Conservation (phyloP, 2,888 invertebrate species). For the Drosophila borealis region DNA sequence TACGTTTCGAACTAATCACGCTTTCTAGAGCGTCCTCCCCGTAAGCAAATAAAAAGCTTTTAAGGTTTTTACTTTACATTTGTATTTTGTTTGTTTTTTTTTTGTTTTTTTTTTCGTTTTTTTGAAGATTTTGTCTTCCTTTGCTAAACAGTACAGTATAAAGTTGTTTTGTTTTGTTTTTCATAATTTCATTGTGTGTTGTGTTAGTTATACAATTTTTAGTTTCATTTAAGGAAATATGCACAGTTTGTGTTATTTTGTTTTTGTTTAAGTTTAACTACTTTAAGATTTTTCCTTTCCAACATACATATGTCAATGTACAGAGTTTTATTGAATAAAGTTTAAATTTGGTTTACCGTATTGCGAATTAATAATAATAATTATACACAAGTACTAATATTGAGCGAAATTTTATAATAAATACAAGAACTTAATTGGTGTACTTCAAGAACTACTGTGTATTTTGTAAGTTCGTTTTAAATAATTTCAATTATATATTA, state of each 20-base stretch:
- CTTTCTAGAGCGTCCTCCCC: conserved; percentile 30
- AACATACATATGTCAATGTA: conserved; percentile 38
- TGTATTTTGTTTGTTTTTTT: conserved; percentile 43
- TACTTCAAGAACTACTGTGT: conserved; percentile 13
- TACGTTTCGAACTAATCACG: conserved; percentile 45
- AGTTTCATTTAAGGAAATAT: conserved; percentile 72
- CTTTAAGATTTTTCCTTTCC: conserved; percentile 33
- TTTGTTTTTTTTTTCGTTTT: conserved; percentile 25
- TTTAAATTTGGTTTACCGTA: conserved; percentile 29
- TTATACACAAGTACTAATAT: conserved; percentile 24
- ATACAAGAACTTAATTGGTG: conserved; percentile 30
- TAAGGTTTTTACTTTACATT: conserved; percentile 39
- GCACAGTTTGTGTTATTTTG: conserved; percentile 59
- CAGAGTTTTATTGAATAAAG: conserved; percentile 41
- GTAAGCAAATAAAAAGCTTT: conserved; percentile 65
- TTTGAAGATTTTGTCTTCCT: conserved; percentile 9
- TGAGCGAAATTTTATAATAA: conserved; percentile 28
- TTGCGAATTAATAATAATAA: conserved; percentile 18
- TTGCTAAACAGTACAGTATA: conserved; percentile 50
- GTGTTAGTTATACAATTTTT: conserved; percentile 57
- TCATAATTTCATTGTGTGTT: conserved; percentile 50
- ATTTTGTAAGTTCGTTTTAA: conserved; percentile 42
- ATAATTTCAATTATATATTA: conserved; percentile 75
- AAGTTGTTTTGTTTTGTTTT: conserved; percentile 29
- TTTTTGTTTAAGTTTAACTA: conserved; percentile 18